Percentiles rank a stretch among this genome's conserved stretches.
These are phyloP conservation scores for Anodontia alba DNA, from an alignment of 2,888 invertebrate species.

Conservation along the genomic window DNA sequence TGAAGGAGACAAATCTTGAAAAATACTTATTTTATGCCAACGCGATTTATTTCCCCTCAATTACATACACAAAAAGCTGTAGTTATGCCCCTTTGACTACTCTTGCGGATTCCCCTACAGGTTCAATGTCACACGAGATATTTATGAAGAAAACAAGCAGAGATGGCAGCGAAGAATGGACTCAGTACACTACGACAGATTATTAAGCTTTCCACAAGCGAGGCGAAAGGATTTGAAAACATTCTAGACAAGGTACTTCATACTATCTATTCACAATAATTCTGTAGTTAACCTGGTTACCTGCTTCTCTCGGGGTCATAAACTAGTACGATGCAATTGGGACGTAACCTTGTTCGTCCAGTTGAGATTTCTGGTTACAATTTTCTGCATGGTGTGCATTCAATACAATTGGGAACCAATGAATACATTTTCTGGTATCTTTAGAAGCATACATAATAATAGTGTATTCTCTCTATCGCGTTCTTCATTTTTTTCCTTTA, in stretches of 20 bases:
- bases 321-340: too few species aligned
- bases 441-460: too few species aligned
- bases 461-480: too few species aligned
- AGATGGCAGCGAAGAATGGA: conserved; percentile 47
- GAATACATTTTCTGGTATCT: too few species aligned
- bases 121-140: background rate
- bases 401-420: too few species aligned
- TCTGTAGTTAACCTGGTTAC: too few species aligned
- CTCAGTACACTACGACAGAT: conserved; percentile 46
- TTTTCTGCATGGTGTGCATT: too few species aligned
- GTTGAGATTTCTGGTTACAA: too few species aligned
- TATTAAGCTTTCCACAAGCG: conserved; percentile 48
- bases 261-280: too few species aligned
- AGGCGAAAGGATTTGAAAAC: conserved; percentile 53
- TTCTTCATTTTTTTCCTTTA: too few species aligned
- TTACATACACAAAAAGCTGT: background rate
- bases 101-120: background rate
- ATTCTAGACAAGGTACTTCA: conserved; percentile 56
- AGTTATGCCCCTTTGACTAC: background rate
- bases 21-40: background rate
- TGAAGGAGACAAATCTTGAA: background rate
- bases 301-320: background rate
- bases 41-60: background rate
- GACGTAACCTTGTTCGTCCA: too few species aligned
- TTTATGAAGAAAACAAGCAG: background rate